Conservation (phyloP, 2,113 vertebrate genomes). For the Bos indicus region DNA sequence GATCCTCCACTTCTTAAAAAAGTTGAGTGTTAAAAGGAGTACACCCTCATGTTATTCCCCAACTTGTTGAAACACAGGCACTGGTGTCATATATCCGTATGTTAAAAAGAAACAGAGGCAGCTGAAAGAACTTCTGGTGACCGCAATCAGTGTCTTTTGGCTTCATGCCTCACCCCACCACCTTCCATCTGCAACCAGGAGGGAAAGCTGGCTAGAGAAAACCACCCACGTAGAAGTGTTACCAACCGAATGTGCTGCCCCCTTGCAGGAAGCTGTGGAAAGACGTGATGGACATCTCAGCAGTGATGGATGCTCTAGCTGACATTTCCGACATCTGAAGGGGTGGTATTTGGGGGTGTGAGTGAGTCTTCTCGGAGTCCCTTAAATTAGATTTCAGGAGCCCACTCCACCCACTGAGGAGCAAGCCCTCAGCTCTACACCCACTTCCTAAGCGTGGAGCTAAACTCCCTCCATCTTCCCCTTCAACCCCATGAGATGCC, state of each 20-base stretch:
- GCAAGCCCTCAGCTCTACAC: neutral
- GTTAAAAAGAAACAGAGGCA: neutral
- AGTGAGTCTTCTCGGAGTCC: constrained; percentile 27
- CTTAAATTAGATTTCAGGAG: constrained; percentile 23
- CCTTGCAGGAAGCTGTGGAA: neutral
- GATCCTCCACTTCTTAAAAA: neutral
- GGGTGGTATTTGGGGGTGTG: neutral
- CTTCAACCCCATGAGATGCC: neutral
- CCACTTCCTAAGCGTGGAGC: neutral
- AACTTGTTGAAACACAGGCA: neutral
- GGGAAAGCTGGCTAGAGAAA: neutral
- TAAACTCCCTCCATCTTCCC: neutral
- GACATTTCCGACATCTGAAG: constrained; percentile 23
- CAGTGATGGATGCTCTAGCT: neutral
- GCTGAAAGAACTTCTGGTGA: neutral
- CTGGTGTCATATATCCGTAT: neutral
- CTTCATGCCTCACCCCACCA: neutral
- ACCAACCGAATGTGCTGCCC: neutral
- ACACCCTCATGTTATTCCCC: neutral
- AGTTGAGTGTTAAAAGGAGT: neutral
- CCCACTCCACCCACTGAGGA: constrained; percentile 13
- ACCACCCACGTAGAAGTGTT: neutral
- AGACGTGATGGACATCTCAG: neutral
- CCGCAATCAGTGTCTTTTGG: neutral
- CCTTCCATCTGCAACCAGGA: neutral